phyloP scores from a whole-genome alignment of 2,113 vertebrate genomes.

The Lagopus muta region DNA sequence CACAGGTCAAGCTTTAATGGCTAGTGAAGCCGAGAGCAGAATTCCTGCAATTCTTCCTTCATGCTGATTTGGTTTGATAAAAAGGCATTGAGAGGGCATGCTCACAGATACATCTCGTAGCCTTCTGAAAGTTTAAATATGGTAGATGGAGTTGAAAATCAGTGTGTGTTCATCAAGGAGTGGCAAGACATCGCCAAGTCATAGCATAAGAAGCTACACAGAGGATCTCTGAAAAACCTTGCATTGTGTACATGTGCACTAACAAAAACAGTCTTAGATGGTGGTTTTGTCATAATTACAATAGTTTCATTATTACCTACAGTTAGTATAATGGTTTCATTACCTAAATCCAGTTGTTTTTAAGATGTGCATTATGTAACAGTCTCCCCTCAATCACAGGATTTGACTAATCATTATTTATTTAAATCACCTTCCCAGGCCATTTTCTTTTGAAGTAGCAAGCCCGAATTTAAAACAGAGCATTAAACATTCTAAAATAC shows the following conservation, averaged over 20 bases:
- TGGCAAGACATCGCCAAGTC: background rate
- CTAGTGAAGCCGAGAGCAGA: background rate
- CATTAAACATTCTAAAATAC: background rate
- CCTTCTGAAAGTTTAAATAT: background rate
- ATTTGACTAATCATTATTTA: slow-evolving; percentile 22
- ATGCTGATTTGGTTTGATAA: background rate
- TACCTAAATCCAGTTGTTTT: background rate
- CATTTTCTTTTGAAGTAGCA: background rate
- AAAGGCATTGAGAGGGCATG: background rate
- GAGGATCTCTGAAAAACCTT: background rate
- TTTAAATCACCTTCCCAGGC: background rate
- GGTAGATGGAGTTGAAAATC: background rate
- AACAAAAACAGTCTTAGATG: background rate
- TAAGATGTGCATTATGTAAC: background rate
- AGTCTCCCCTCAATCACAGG: background rate
- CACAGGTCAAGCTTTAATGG: slow-evolving; percentile 48
- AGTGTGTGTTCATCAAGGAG: background rate
- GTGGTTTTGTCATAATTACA: background rate
- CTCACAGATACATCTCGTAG: background rate
- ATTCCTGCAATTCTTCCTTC: slow-evolving; percentile 31
- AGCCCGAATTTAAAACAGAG: background rate
- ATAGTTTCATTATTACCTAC: background rate
- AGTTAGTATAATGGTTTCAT: background rate
- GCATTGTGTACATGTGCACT: rapidly evolving
- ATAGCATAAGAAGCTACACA: background rate